A percentile compares a stretch with the other conserved stretches of the same genome.
Conservation (phyloP, 2,888 invertebrate genomes). For the Sinhomidia bicolor region DNA sequence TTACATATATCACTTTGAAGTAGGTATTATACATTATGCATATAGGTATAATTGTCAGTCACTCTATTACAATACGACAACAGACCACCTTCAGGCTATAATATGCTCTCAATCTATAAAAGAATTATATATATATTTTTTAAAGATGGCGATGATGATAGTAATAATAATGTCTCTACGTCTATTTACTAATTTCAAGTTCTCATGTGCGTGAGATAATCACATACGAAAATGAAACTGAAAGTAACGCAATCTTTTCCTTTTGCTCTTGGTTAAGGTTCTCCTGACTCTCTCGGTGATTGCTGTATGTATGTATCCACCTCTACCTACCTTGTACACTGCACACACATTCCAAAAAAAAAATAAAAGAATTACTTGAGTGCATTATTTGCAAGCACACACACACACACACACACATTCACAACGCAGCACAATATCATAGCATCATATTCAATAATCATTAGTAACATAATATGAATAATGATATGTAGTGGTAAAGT, state of each 20-base stretch:
- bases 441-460: conserved; percentile 9
- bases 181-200: conserved; percentile 55
- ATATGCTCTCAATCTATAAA: neutral
- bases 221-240: conserved; percentile 56
- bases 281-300: conserved; percentile 15
- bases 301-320: too few relatives aligned
- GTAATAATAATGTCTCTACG: neutral
- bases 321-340: too few relatives aligned
- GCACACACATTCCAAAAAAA: neutral
- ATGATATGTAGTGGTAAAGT: neutral
- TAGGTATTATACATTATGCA: neutral
- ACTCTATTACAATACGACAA: neutral
- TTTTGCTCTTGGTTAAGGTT: conserved; percentile 15
- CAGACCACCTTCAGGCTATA: neutral
- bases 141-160: neutral
- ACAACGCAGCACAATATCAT: too few relatives aligned
- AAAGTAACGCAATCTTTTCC: conserved; percentile 57
- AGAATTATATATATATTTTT: too few relatives aligned
- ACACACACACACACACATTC: neutral
- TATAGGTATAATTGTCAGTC: neutral
- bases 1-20: too few relatives aligned
- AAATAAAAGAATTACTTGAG: too few relatives aligned
- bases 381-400: conserved; percentile 25
- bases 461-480: conserved; percentile 8
- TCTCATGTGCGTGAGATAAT: conserved; percentile 69